Percentiles rank a stretch among this genome's conserved stretches.
Evolutionary conservation across 92 coral and sea anemone species (phyloP).

Genomic region (Pocillopora grandis): DNA sequence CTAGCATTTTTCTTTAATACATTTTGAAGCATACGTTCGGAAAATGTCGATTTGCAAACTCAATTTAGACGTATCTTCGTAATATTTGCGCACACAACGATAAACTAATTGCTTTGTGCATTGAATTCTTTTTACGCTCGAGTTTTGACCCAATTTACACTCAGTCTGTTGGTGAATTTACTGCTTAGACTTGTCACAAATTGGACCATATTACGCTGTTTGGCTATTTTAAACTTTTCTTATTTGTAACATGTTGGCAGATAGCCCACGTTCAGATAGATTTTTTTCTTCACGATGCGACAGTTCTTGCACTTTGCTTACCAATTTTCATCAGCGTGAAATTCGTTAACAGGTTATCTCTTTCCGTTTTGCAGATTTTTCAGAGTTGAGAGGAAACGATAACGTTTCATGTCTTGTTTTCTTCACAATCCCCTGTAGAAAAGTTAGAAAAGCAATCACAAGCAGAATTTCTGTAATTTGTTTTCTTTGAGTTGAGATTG

Average conservation of each 20-base stretch:
- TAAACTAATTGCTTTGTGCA: constrained; percentile 9
- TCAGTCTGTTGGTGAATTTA: neutral
- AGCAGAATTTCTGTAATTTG: no score
- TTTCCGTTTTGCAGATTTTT: neutral
- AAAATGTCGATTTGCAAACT: neutral
- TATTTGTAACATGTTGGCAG: neutral
- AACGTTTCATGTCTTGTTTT: neutral
- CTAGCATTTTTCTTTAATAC: neutral
- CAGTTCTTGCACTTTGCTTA: neutral
- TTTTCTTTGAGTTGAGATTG: no score
- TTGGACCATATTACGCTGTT: neutral
- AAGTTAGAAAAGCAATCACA: no score
- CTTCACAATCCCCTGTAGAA: no score
- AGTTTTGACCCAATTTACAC: constrained; percentile 2
- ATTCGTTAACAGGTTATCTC: neutral
- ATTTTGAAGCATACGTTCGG: neutral
- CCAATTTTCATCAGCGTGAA: neutral
- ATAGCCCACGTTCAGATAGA: no score
- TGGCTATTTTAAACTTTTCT: neutral
- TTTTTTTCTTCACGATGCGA: neutral
- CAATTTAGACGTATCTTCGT: neutral
- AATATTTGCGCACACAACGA: constrained; percentile 6
- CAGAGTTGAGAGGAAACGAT: neutral
- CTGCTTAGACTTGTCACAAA: neutral
- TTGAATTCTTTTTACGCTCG: constrained; percentile 13